Conservation (phyloP, 2,113 vertebrate species). For the Crocuta crocuta region DNA sequence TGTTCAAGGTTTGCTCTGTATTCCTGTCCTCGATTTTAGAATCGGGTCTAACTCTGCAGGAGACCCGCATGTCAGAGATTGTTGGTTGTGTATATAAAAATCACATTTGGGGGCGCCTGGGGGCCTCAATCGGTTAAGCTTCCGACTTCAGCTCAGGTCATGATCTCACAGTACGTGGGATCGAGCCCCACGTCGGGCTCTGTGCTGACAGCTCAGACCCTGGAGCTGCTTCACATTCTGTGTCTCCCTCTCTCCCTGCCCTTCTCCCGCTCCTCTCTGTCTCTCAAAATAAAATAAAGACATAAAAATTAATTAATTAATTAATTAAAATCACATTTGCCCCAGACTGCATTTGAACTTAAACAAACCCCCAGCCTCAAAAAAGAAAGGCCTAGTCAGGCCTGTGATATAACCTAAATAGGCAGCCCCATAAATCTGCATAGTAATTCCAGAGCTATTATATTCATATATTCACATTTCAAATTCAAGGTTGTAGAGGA, state of each 20-base stretch:
- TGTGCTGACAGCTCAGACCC: no score
- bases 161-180: no score
- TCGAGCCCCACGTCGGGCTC: no score
- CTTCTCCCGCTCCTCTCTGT: no score
- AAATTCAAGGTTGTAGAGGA: slow-evolving; percentile 22
- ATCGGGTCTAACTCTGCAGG: neutral
- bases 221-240: no score
- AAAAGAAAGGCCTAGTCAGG: neutral
- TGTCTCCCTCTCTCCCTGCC: no score
- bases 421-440: slow-evolving; percentile 48
- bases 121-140: no score
- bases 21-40: neutral
- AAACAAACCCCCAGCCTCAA: neutral
- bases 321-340: neutral
- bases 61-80: neutral
- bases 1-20: neutral
- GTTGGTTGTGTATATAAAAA: neutral
- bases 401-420: neutral
- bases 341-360: neutral
- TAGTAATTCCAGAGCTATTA: neutral
- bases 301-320: no score
- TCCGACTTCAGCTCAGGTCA: no score
- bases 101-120: neutral
- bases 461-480: slow-evolving; percentile 4
- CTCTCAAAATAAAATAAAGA: no score